Conservation (phyloP, 2,113 vertebrate genomes). For the Rostratula benghalensis region DNA sequence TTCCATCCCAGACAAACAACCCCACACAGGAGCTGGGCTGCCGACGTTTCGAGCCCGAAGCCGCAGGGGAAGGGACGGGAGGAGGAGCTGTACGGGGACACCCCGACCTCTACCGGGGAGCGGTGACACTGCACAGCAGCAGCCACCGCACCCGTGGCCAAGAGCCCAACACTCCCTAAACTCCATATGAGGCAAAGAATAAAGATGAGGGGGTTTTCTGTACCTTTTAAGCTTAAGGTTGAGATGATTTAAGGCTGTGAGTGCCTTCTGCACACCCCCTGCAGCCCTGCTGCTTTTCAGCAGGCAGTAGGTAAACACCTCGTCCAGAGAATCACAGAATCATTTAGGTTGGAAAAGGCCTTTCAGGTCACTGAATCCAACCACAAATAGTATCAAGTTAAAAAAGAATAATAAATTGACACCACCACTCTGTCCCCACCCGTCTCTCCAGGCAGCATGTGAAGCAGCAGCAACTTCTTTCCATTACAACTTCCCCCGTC, state of each 20-base stretch:
- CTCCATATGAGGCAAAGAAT: neutral
- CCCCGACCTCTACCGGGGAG: neutral
- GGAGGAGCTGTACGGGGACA: neutral
- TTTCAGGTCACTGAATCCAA: neutral
- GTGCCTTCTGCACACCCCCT: neutral
- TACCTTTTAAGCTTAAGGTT: neutral
- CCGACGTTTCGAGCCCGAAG: fast-evolving
- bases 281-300: neutral
- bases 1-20: neutral
- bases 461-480: neutral
- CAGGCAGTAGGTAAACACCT: fast-evolving
- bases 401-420: no score
- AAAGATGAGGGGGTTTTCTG: fast-evolving
- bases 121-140: fast-evolving
- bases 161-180: fast-evolving
- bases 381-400: fast-evolving
- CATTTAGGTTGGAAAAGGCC: neutral
- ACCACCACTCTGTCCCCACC: no score
- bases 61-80: neutral
- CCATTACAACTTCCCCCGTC: no score
- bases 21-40: neutral
- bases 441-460: fast-evolving
- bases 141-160: fast-evolving
- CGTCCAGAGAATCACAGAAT: neutral
- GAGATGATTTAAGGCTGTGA: no score